Percentiles rank a stretch among this genome's conserved stretches.
Evolutionary conservation across 2,797 vertebrate genomes (phyloP).

Genomic region (Cynodonichthys magdalenae): DNA sequence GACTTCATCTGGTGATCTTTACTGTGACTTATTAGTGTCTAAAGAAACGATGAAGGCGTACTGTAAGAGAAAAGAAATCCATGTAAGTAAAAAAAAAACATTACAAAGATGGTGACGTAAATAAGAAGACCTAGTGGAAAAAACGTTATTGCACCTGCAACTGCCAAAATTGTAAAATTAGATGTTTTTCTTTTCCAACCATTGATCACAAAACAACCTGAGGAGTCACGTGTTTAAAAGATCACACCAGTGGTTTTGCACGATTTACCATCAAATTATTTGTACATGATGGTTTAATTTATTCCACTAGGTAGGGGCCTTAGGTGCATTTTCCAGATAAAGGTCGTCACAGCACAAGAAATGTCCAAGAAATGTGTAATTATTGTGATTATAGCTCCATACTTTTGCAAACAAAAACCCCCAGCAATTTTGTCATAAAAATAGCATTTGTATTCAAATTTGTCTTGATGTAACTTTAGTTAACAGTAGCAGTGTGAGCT

Average conservation of each 20-base stretch:
- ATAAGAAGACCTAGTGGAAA: conserved; percentile 61
- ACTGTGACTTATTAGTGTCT: conserved; percentile 58
- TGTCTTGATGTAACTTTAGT: no score
- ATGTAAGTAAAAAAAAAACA: conserved; percentile 22
- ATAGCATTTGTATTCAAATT: no score
- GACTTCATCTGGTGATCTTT: conserved; percentile 46
- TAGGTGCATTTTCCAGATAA: no score
- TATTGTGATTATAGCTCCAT: no score
- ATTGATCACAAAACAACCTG: conserved; percentile 34
- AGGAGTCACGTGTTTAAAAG: conserved; percentile 49
- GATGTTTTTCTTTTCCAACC: background rate
- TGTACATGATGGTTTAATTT: no score
- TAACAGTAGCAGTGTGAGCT: background rate
- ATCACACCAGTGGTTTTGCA: conserved; percentile 54
- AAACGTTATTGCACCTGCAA: no score
- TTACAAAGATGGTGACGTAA: conserved; percentile 15
- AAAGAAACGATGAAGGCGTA: conserved; percentile 30
- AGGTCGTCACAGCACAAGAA: no score
- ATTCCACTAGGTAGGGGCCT: no score
- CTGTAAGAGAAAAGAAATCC: conserved; percentile 46
- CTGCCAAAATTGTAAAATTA: no score
- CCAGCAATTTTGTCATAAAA: no score
- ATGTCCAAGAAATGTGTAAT: no score
- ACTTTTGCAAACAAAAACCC: no score
- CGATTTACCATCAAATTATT: background rate